Percentiles rank a stretch among this genome's conserved stretches.
phyloP scores from a whole-genome alignment of 2,797 vertebrate genomes.

The Acanthornis magna region DNA sequence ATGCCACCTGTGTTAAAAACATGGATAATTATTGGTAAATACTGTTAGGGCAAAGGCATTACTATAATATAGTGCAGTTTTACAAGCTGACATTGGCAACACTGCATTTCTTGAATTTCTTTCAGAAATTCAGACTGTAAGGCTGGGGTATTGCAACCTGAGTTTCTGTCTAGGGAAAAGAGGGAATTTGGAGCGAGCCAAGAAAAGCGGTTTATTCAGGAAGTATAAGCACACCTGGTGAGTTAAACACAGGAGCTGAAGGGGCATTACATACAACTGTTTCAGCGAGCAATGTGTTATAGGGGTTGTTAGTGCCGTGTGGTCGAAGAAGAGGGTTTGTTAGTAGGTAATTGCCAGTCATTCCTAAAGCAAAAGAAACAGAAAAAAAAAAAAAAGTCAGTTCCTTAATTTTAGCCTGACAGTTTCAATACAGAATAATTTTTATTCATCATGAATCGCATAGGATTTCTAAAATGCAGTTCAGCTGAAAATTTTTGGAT shows the following conservation, averaged over 20 bases:
- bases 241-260: constrained; percentile 99
- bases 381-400: constrained; percentile 77
- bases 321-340: constrained; percentile 99
- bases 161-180: constrained; percentile 61
- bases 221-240: constrained; percentile 98
- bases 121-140: constrained; percentile 51
- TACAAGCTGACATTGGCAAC: constrained; percentile 75
- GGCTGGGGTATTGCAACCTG: constrained; percentile 45
- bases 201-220: constrained; percentile 67
- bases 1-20: constrained; percentile 86
- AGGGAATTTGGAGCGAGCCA: constrained; percentile 64
- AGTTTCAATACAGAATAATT: constrained; percentile 67
- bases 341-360: constrained; percentile 99
- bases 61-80: constrained; percentile 88
- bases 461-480: constrained; percentile 68
- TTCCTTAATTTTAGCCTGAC: constrained; percentile 75
- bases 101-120: constrained; percentile 54
- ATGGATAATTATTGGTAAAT: constrained; percentile 83
- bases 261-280: constrained; percentile 99
- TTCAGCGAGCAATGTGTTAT: constrained; percentile 99
- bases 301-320: constrained; percentile 99
- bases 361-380: constrained; percentile 95
- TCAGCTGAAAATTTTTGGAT: constrained; percentile 66
- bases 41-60: constrained; percentile 74
- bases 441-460: constrained; percentile 54